Evolutionary conservation across 2,797 vertebrate genomes (phyloP).

Genomic region (Phrynocephalus vlangalii): DNA sequence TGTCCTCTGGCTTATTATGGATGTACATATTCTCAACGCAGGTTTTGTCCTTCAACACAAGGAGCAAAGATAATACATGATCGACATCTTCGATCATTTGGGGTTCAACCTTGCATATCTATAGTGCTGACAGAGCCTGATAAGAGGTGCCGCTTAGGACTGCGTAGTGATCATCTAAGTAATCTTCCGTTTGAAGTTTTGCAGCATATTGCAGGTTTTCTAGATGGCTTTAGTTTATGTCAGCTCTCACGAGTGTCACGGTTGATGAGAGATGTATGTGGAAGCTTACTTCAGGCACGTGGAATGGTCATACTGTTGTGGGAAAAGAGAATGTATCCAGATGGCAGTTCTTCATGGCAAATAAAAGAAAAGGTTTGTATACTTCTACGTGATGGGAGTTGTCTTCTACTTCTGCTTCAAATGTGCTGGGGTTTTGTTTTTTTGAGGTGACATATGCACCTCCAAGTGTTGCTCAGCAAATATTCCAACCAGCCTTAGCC

Average conservation of each 20-base stretch:
- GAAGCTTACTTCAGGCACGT: constrained; percentile 93
- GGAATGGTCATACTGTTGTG: constrained; percentile 98
- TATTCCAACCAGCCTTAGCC: no score
- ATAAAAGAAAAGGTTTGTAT: constrained; percentile 93
- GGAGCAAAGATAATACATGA: constrained; percentile 96
- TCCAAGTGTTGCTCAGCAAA: no score
- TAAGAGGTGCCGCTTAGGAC: constrained; percentile 76
- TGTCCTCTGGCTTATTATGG: constrained; percentile 98
- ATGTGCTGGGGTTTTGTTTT: not conserved
- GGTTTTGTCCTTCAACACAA: constrained; percentile 96
- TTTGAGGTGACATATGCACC: no score
- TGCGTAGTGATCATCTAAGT: constrained; percentile 88
- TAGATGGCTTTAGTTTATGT: constrained; percentile 97
- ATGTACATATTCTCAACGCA: constrained; percentile 96
- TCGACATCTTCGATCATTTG: constrained; percentile 93
- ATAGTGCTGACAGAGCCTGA: constrained; percentile 77
- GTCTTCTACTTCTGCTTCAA: not conserved
- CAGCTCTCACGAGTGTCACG: constrained; percentile 93
- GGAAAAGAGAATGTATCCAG: constrained; percentile 87
- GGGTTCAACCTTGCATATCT: constrained; percentile 89
- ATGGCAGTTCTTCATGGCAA: constrained; percentile 92
- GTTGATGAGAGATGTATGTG: constrained; percentile 96
- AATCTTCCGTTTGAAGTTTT: constrained; percentile 93
- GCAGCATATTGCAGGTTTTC: constrained; percentile 93
- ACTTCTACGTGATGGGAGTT: not conserved